phyloP scores from a whole-genome alignment of 2,888 invertebrate species.

The Mesorhabditis belari region DNA sequence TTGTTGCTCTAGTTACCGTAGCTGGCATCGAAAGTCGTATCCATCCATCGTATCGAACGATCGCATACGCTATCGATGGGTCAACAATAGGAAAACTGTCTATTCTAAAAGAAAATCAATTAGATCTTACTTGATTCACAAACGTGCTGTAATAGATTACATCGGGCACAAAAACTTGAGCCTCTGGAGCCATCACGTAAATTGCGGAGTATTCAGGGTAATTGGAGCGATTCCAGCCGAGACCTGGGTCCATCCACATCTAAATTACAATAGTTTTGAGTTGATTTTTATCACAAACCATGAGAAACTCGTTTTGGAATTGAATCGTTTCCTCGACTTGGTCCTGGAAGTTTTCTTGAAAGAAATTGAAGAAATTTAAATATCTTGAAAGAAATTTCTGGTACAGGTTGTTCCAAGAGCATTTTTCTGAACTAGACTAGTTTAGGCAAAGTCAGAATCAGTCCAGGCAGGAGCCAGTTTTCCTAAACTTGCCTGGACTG shows the following conservation, averaged over 20 bases:
- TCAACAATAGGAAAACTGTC: not conserved
- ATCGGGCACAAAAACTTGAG: not conserved
- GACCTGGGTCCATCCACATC: not conserved
- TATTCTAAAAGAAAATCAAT: not conserved
- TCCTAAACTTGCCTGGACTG: no score
- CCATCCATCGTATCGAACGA: not conserved
- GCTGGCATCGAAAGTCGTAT: not conserved
- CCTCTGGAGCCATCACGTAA: not conserved
- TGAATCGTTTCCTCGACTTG: not conserved
- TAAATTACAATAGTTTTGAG: no score
- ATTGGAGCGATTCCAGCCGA: not conserved
- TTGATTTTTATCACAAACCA: not conserved
- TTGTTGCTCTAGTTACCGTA: not conserved
- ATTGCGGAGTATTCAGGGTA: not conserved
- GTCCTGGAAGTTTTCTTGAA: not conserved
- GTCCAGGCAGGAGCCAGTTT: no score
- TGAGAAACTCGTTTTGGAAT: not conserved
- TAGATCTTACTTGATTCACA: not conserved
- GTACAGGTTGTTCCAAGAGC: no score
- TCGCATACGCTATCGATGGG: no score
- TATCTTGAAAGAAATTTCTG: no score
- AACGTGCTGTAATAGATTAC: not conserved
- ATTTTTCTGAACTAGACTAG: no score
- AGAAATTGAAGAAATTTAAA: not conserved
- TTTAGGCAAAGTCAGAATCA: no score